Base-by-base conservation (phyloP, 2,888 invertebrate genomes). In the Xanthorhoe spadicearia region DNA sequence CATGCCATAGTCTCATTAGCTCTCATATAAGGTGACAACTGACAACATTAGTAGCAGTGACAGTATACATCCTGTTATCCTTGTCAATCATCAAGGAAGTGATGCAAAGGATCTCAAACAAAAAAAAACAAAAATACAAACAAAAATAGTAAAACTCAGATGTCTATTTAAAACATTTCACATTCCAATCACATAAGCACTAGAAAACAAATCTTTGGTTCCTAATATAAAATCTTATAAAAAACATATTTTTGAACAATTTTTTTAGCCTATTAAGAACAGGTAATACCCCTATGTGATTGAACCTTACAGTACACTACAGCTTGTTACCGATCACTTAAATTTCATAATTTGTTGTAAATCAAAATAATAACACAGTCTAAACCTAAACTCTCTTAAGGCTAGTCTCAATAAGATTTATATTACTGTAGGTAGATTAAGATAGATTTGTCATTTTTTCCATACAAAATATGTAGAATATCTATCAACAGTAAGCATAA, bases 141-240 rank as follows among this genome's bases (percentile, higher is more conserved):
- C n/a, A n/a, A n/a, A n/a, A n/a, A n/a, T n/a, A 4, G 17, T 35
- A 50, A 51, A 50, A 56, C 18, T 35, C 8, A 7, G 46, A 52
- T 15, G 17, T 61, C 23, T 61, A 53, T 49, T 53, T 48, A 9
- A 57, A 35, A 61, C 55, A 52, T 17, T 49, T 48, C n/a, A 28
- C 13, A 49, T 19, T 48, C 48, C 9, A 49, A 57, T 55, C n/a
- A 32, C 32, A 52, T 17, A 48, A 17, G 17, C 48, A 46, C 19
- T 51, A 56, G 28, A 43, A 18, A 64, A 49, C 13, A 43, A 49
- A 55, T 62, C 58, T 66, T 66, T 62, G 66, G 62, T 15, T 28
- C 17, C 18, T 32, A 50, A 32, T 35, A 35, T n/a, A 8, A 1
- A 15, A 52, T 19, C 50, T 35, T 19, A n/a, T 2, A 58, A 50